These are phyloP conservation scores for Siphamia tubifer DNA, from an alignment of 2,113 vertebrate species.

Conservation along the genomic window DNA sequence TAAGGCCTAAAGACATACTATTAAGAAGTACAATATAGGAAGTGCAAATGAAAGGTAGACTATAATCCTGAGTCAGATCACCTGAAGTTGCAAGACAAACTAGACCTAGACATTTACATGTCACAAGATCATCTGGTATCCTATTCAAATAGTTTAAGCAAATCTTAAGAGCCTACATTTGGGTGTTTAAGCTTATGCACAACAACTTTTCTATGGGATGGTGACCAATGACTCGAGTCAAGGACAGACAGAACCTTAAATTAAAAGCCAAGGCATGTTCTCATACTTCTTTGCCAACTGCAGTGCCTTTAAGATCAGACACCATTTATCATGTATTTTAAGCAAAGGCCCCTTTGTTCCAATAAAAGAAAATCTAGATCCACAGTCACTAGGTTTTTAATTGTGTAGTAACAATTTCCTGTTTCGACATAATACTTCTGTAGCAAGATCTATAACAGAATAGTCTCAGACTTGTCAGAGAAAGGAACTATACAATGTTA, in stretches of 20 bases:
- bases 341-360: background rate
- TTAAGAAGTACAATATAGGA: too few relatives aligned
- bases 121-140: conserved; percentile 11
- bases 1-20: background rate
- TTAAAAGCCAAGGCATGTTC: too few relatives aligned
- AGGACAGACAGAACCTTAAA: background rate
- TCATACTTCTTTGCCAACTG: too few relatives aligned
- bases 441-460: background rate
- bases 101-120: conserved; percentile 43
- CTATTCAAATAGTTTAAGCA: conserved; percentile 51
- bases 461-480: background rate
- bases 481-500: background rate
- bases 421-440: too few relatives aligned
- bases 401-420: too few relatives aligned
- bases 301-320: background rate
- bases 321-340: too few relatives aligned
- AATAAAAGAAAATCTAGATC: background rate
- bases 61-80: too few relatives aligned
- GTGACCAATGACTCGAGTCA: too few relatives aligned
- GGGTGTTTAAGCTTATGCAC: background rate
- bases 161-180: conserved; percentile 7
- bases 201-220: too few relatives aligned
- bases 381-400: too few relatives aligned
- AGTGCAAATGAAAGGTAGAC: too few relatives aligned
- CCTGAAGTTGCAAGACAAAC: background rate